A percentile compares a stretch with the other conserved stretches of the same genome.
phyloP scores from a whole-genome alignment of 2,888 invertebrate genomes.

The Phymatocera aterrima region DNA sequence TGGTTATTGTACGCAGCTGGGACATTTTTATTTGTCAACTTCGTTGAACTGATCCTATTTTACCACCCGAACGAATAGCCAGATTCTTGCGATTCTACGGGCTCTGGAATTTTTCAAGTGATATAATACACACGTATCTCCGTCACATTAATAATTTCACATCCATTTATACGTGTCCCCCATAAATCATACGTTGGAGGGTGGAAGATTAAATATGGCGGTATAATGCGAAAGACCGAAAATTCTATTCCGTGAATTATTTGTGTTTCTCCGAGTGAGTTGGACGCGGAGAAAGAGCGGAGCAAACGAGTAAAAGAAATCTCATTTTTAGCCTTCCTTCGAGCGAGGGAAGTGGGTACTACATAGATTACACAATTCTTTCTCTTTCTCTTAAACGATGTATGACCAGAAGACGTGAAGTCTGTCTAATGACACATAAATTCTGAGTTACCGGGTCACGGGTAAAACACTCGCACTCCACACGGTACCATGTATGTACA shows the following conservation, averaged over 20 bases:
- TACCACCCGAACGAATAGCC: not conserved
- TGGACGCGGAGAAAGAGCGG: not conserved
- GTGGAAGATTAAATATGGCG: conserved; percentile 13
- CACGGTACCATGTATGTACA: not conserved
- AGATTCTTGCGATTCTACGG: not conserved
- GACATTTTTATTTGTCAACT: not conserved
- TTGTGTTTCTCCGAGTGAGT: not conserved
- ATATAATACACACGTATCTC: conserved; percentile 15
- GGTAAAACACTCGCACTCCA: conserved; percentile 10
- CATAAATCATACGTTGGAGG: conserved; percentile 29
- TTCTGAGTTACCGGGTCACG: not conserved
- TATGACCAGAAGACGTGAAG: conserved; percentile 8
- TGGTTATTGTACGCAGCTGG: not conserved
- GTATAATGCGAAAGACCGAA: conserved; percentile 24
- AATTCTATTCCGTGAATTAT: conserved; percentile 40
- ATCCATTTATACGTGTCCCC: conserved; percentile 17
- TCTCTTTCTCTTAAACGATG: not conserved
- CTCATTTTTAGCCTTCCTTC: conserved; percentile 19
- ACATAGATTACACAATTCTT: not conserved
- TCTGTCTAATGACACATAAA: conserved; percentile 14
- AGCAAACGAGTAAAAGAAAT: not conserved
- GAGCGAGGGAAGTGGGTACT: not conserved
- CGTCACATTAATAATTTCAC: conserved; percentile 25
- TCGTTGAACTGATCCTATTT: conserved; percentile 9
- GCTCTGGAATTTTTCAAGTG: not conserved